Base-by-base conservation (phyloP, 2,113 vertebrate genomes). In the Forbesichthys papilliferus region DNA sequence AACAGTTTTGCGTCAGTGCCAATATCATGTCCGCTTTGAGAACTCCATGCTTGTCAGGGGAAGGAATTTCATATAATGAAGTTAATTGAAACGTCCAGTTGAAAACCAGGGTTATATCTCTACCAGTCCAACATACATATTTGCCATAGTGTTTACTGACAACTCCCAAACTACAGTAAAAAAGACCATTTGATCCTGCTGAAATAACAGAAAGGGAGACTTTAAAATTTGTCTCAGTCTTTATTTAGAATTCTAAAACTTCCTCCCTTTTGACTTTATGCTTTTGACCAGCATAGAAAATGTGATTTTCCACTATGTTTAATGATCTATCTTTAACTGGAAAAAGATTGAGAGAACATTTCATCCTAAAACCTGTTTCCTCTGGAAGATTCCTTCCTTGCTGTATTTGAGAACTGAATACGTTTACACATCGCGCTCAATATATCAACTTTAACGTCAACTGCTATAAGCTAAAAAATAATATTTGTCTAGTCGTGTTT, bases 291-390 rank as follows among this genome's bases (percentile, higher is more conserved):
- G 76, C 74, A 51, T 53, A 75, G 70, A 84, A 88, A 86, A 89
- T 81, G 74, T 36, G 71, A 82, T 84, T 90, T 89, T 92, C 78
- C 85, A 84, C 80, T 57, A 79, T 82, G 80, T 89, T 83, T 87
- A 89, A 86, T 78, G 71, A 88, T 86, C 75, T 69, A 81, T 78
- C 77, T 74, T 83, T 73, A 61, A 70, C 85, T 87, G 79, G 84
- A 87, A 91, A 90, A 85, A 90, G 78, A 78, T 46, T 70, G 69
- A 73, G 71, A 81, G 75, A 77, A 84, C 78, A 85, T 80, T 89
- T 83, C 77, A 83, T 89, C 71, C 71, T 83, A 76, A 74, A 80
- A 79, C 66, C 71, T 3, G 61, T 73, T 84, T 81, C 75, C 76
- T 75, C 74, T 89, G 76, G 78, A 77, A 69, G 69, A 84, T 64